Conservation (phyloP, 2,113 vertebrate species). For the Neotoma lepida region DNA sequence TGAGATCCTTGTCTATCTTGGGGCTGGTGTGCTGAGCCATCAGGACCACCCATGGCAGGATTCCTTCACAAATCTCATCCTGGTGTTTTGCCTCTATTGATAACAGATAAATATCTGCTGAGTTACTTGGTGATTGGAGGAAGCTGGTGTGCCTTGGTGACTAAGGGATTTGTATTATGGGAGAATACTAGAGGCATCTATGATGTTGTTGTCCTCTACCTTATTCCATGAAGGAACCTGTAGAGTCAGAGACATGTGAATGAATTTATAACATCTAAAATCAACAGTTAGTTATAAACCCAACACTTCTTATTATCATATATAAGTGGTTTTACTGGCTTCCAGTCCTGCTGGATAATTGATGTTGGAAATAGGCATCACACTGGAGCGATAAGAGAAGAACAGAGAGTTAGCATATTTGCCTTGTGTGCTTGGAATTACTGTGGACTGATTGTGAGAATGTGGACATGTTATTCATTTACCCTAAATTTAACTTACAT, state of each 20-base stretch:
- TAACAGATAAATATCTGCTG: not conserved
- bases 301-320: not conserved
- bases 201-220: not conserved
- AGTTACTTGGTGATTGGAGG: not conserved
- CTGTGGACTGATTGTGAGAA: not conserved
- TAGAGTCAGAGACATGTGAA: not conserved
- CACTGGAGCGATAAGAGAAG: not conserved
- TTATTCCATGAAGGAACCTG: slow-evolving; percentile 2
- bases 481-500: slow-evolving; percentile 14
- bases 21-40: not conserved
- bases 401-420: not conserved
- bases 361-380: not conserved
- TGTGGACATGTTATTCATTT: not conserved
- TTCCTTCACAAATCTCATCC: not conserved
- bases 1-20: not conserved
- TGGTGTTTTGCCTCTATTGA: not conserved
- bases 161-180: not conserved
- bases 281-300: not conserved
- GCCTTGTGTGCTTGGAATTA: not conserved
- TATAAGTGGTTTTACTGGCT: not conserved
- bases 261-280: not conserved
- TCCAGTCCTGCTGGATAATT: not conserved
- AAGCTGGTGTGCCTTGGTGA: not conserved
- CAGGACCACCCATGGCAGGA: not conserved
- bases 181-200: not conserved